Evolutionary conservation across 2,888 invertebrate species (phyloP).

Genomic region (Pyrocoelia pectoralis): DNA sequence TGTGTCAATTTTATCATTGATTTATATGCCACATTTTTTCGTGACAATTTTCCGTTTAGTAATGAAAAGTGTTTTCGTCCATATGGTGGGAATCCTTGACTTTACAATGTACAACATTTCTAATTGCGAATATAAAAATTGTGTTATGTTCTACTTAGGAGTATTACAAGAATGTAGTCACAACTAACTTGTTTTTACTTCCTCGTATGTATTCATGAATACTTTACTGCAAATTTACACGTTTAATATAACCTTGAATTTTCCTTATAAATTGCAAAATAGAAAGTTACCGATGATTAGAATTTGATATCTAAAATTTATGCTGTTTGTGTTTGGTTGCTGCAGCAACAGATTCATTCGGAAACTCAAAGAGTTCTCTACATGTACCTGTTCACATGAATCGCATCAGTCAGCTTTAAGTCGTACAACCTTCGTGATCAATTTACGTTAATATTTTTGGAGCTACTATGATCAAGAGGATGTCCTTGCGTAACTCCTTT

Average conservation of each 20-base stretch:
- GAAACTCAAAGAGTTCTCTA: too few species aligned
- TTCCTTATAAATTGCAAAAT: background rate
- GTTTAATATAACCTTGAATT: slow-evolving; percentile 2
- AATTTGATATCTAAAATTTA: background rate
- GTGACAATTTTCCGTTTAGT: too few species aligned
- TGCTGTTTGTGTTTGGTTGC: too few species aligned
- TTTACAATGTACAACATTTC: background rate
- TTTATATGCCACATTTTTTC: too few species aligned
- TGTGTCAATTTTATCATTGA: background rate
- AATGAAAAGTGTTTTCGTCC: background rate
- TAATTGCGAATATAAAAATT: background rate
- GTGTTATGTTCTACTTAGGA: background rate
- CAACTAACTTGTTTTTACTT: slow-evolving; percentile 6
- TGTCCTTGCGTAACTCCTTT: too few species aligned
- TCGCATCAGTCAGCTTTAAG: too few species aligned
- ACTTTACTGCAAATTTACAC: slow-evolving; percentile 12
- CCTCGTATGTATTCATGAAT: slow-evolving; percentile 6
- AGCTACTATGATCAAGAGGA: too few species aligned
- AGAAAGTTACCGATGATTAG: background rate
- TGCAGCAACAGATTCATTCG: too few species aligned
- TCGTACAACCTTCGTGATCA: too few species aligned
- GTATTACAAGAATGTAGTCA: slow-evolving; percentile 7
- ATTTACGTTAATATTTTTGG: too few species aligned
- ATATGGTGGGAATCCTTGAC: background rate
- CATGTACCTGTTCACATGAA: too few species aligned